Percentiles rank a stretch among this genome's conserved stretches.
These are phyloP conservation scores for Argyresthia goedartella DNA, from an alignment of 2,888 invertebrate genomes.

Conservation along the genomic window DNA sequence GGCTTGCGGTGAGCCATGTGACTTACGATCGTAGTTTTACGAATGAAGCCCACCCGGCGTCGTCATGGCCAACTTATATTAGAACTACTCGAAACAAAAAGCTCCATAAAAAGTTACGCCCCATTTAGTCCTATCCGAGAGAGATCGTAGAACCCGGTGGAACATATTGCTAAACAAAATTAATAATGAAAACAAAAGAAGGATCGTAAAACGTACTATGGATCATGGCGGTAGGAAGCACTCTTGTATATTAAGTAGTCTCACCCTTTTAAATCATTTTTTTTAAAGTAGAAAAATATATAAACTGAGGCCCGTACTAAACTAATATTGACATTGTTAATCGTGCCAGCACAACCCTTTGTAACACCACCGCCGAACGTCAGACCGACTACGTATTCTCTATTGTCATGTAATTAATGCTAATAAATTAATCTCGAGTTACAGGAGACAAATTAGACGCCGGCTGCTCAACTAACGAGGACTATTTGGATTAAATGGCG, in stretches of 20 bases:
- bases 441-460: conserved; percentile 68
- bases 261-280: too few species aligned
- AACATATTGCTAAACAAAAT: conserved; percentile 59
- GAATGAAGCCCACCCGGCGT: conserved; percentile 3
- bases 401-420: conserved; percentile 66
- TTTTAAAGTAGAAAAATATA: background rate
- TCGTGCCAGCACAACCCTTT: background rate
- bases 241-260: too few species aligned
- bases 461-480: conserved; percentile 68
- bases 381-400: conserved; percentile 9
- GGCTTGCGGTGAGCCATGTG: background rate
- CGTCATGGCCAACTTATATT: conserved; percentile 23
- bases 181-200: conserved; percentile 30
- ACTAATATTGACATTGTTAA: background rate
- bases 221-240: too few species aligned
- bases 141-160: conserved; percentile 52
- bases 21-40: conserved; percentile 2
- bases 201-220: too few species aligned
- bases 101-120: conserved; percentile 56
- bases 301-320: background rate
- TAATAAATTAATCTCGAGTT: conserved; percentile 69
- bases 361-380: background rate
- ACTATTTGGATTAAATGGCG: conserved; percentile 70
- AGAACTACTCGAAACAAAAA: conserved; percentile 40
- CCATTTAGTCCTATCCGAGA: conserved; percentile 50